Evolutionary conservation across 2,888 invertebrate species (phyloP).

Genomic region (Therioaphis trifolii): DNA sequence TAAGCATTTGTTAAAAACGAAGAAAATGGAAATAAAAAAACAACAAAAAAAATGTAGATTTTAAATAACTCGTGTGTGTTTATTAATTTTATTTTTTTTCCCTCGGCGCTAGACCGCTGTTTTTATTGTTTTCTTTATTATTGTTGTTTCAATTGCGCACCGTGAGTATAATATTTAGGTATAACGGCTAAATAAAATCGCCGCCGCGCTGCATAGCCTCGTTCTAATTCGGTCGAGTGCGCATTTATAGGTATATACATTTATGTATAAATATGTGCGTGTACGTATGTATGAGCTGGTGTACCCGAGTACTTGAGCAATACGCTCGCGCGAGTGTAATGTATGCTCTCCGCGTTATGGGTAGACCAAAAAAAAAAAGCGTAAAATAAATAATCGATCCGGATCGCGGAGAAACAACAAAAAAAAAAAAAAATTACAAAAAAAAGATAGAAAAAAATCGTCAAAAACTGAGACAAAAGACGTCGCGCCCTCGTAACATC

Average conservation of each 20-base stretch:
- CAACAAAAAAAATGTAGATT: constrained; percentile 3
- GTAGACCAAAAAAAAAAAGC: neutral
- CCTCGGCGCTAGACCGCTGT: neutral
- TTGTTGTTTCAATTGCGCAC: neutral
- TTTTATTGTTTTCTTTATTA: neutral
- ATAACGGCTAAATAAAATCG: constrained; percentile 19
- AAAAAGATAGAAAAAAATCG: no score
- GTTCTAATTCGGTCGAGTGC: constrained; percentile 54
- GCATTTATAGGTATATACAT: no score
- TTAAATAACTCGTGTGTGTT: neutral
- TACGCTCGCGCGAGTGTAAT: no score
- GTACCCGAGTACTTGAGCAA: constrained; percentile 50
- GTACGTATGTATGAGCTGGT: no score
- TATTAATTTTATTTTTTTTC: neutral
- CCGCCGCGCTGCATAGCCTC: constrained; percentile 32
- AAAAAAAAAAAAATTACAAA: no score
- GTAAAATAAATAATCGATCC: no score
- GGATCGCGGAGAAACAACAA: no score
- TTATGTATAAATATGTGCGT: neutral
- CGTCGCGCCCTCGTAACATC: no score
- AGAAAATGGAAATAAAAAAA: constrained; percentile 5
- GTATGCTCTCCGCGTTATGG: neutral
- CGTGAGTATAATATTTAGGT: neutral
- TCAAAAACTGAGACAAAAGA: no score
- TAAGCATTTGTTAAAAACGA: constrained; percentile 50